Evolutionary conservation across 30 jellyfish, hydroid and myxozoan genomes (phyloP).

Genomic region (Aurelia sp.): DNA sequence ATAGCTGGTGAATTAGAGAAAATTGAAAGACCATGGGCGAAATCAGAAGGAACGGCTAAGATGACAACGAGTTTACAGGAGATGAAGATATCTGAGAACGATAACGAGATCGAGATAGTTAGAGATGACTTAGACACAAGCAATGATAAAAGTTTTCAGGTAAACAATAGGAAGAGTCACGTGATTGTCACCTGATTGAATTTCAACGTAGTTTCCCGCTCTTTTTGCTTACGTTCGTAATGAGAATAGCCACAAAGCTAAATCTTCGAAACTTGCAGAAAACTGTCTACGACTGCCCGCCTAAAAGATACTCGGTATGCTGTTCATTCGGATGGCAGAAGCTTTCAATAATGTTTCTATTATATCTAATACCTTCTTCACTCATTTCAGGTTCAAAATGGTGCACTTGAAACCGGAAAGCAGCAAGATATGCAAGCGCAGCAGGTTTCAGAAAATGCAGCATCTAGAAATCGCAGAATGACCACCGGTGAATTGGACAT

Average conservation of each 20-base stretch:
- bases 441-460: neutral
- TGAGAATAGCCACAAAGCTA: too few species aligned
- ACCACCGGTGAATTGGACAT: slow-evolving; percentile 11
- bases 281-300: too few species aligned
- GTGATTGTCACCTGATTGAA: too few species aligned
- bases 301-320: too few species aligned
- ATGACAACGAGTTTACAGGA: neutral
- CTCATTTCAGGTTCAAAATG: too few species aligned
- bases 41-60: neutral
- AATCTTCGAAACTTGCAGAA: too few species aligned
- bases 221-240: too few species aligned
- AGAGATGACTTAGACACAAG: neutral
- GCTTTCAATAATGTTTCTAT: too few species aligned
- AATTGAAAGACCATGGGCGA: neutral
- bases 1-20: neutral
- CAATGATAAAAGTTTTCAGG: neutral
- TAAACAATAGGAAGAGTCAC: too few species aligned
- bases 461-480: slow-evolving; percentile 12
- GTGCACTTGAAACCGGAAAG: neutral
- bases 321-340: too few species aligned
- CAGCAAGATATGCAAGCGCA: slow-evolving; percentile 6
- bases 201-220: too few species aligned
- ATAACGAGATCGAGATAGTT: neutral
- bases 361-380: too few species aligned
- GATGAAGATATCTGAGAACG: neutral